Conservation (phyloP, 2,888 invertebrate genomes). For the Ophion ellenae region DNA sequence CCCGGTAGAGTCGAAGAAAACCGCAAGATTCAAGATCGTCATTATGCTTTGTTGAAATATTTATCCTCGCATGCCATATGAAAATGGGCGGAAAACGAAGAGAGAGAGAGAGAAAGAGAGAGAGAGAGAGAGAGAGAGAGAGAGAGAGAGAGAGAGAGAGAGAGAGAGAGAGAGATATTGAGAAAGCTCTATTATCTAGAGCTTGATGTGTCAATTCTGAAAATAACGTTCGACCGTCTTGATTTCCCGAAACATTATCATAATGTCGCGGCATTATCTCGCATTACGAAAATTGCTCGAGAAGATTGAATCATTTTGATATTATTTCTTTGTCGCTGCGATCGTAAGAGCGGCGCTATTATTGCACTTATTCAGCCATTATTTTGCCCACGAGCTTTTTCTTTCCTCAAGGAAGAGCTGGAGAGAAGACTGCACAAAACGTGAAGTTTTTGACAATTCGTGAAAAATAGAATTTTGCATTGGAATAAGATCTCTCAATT, state of each 20-base stretch:
- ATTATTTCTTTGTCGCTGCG: neutral
- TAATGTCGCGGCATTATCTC: conserved; percentile 27
- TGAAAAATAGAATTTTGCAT: neutral
- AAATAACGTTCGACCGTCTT: conserved; percentile 14
- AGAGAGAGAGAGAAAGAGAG: neutral
- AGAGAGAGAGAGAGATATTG: neutral
- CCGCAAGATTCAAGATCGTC: conserved; percentile 15
- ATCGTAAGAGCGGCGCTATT: neutral
- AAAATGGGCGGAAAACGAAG: neutral
- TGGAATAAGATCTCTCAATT: neutral
- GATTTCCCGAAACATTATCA: conserved; percentile 36
- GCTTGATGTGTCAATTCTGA: conserved; percentile 53
- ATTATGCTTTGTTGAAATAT: conserved; percentile 31
- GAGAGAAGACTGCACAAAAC: neutral
- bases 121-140: neutral
- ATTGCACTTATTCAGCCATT: neutral
- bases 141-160: neutral
- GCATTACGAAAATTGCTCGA: neutral
- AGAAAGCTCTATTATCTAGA: conserved; percentile 20
- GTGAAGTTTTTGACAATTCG: neutral
- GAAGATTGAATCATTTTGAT: conserved; percentile 13
- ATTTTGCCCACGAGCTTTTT: neutral
- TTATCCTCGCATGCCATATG: conserved; percentile 27
- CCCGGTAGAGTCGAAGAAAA: conserved; percentile 51
- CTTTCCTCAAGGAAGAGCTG: neutral